These are phyloP conservation scores for Poecilus cupreus DNA, from an alignment of 2,888 invertebrate genomes.

Conservation along the genomic window DNA sequence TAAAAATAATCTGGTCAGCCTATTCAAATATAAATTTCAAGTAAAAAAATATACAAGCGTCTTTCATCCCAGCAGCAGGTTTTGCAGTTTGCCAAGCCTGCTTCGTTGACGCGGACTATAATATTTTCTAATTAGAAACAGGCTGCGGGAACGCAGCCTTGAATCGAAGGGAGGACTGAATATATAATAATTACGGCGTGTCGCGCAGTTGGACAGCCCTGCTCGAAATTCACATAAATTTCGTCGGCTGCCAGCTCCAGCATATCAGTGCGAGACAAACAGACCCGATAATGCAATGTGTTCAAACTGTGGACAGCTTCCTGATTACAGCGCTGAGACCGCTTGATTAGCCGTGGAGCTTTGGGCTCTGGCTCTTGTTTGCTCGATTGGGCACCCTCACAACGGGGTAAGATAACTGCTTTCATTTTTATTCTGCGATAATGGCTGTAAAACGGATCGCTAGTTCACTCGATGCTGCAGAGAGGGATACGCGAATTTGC, in stretches of 20 bases:
- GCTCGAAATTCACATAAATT: constrained; percentile 44
- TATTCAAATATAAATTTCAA: no score
- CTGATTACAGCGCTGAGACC: constrained; percentile 24
- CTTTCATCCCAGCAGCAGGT: no score
- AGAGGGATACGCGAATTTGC: no score
- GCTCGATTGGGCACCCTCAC: not conserved
- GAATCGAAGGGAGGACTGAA: not conserved
- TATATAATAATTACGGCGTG: constrained; percentile 11
- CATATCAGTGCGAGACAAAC: constrained; percentile 34
- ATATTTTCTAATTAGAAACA: not conserved
- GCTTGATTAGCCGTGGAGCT: not conserved
- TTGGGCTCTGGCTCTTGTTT: not conserved
- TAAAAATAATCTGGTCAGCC: no score
- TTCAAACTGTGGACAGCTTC: constrained; percentile 22
- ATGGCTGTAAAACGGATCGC: no score
- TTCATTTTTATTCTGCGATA: not conserved
- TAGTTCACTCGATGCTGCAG: no score
- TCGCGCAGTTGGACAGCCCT: constrained; percentile 3
- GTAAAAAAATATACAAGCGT: no score
- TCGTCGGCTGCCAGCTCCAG: constrained; percentile 23
- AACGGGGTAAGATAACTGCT: not conserved
- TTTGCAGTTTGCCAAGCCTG: no score
- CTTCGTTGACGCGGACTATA: no score
- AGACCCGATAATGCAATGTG: constrained; percentile 21
- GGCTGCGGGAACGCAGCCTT: not conserved